phyloP scores from a whole-genome alignment of 2,797 vertebrate species.

The Mus minutoides region DNA sequence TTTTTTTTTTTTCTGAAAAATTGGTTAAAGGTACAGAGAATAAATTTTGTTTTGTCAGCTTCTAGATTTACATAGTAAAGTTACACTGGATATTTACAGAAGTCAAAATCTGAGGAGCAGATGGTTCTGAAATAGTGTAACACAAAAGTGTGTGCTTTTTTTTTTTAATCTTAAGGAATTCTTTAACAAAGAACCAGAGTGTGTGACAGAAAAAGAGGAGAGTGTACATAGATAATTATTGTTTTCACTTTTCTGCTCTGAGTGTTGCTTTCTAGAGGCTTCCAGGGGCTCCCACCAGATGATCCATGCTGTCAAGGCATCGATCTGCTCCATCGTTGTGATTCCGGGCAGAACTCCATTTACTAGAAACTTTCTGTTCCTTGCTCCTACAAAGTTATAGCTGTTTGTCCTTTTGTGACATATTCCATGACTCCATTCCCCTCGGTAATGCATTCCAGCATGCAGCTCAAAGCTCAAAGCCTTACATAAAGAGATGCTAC shows the following conservation, averaged over 20 bases:
- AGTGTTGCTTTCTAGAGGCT: neutral
- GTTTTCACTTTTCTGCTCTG: constrained; percentile 24
- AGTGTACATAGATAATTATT: neutral
- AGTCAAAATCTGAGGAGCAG: neutral
- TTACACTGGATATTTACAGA: constrained; percentile 14
- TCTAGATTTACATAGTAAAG: neutral
- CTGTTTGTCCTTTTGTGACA: constrained; percentile 57
- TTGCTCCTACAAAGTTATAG: constrained; percentile 34
- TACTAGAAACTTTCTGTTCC: constrained; percentile 57
- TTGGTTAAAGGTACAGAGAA: constrained; percentile 66
- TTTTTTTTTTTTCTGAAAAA: no score
- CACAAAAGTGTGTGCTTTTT: neutral
- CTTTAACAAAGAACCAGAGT: neutral
- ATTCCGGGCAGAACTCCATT: constrained; percentile 51
- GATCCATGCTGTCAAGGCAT: neutral
- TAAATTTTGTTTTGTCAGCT: neutral
- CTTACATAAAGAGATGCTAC: constrained; percentile 35
- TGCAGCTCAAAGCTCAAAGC: neutral
- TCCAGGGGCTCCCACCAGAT: neutral
- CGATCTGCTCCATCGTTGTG: neutral
- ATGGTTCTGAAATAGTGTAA: neutral
- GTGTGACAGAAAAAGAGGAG: neutral
- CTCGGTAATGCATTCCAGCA: constrained; percentile 58
- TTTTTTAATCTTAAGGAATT: neutral
- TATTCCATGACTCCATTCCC: constrained; percentile 36